Base-by-base conservation (phyloP, 2,888 invertebrate species). In the Folsomia candida region DNA sequence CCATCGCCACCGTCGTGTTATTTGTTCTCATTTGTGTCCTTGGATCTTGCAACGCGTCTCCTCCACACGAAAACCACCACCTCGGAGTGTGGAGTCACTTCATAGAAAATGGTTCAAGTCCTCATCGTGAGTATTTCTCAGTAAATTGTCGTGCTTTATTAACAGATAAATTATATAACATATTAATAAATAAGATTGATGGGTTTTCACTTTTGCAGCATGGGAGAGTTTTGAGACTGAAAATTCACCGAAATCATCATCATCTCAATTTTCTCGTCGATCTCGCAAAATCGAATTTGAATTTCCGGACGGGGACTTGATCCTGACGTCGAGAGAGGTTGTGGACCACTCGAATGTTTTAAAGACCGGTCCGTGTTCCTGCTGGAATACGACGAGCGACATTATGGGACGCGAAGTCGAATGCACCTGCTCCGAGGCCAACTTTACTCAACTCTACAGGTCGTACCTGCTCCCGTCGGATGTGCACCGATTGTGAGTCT, bases 401-500 rank as follows among this genome's bases (percentile, higher is more conserved):
- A 74, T 72, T 11, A 26, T 62, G 4, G 67, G 51, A 2, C 47
- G 67, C 14, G 78, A 78, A 67, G 74, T 78, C 1, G 78, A 76
- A 60, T 78, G 78, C 66, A 75, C 73, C 68, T 78, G 78, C 62
- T 73, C 75, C 20, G 74, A 75, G 64, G 54, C 57, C 28, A 67
- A 69, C 51, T 70, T 75, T 66, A 75, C 70, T 18, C 69, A 69
- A 26, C 63, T 75, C 22, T 47, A 26, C 27, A 58, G 37, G 20
- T 54, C 66, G 9, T 9, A 9, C 9, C 9, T 47, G 57, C 70
- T 74, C 65, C 75, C 72, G 24, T 47, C 66, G 2, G 70, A 76
- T 66, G 73, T 78, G 51, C 73, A 75, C 58, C 69, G 78, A 20
- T 58, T 78, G 78, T 77, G 71, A 75, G 75, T 68, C 22, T 51